Evolutionary conservation across 2,888 invertebrate species (phyloP).

Genomic region (Myathropa florea): DNA sequence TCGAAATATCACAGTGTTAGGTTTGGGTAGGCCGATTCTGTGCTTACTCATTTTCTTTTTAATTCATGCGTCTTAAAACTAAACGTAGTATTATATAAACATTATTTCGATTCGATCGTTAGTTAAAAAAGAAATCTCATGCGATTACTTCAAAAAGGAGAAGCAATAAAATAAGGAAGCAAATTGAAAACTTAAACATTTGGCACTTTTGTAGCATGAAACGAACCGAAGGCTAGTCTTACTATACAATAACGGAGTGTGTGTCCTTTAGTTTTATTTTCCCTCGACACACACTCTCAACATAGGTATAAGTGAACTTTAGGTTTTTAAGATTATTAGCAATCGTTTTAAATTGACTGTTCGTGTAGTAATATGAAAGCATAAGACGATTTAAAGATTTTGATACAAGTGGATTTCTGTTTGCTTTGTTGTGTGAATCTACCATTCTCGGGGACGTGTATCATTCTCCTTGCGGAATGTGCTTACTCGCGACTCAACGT

Average conservation of each 20-base stretch:
- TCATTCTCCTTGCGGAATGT: constrained; percentile 76
- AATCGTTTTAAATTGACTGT: constrained; percentile 36
- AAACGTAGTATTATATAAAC: constrained; percentile 13
- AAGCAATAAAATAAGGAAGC: neutral
- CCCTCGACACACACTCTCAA: neutral
- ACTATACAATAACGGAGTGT: neutral
- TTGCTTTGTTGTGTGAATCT: constrained; percentile 27
- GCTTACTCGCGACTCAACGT: constrained; percentile 76
- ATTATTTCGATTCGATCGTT: constrained; percentile 32
- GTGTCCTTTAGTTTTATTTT: neutral
- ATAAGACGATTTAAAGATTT: neutral
- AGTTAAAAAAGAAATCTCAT: neutral
- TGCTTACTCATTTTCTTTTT: neutral
- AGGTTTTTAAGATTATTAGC: constrained; percentile 12
- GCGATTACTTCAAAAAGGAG: neutral
- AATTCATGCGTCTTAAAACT: constrained; percentile 11
- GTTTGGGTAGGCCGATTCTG: constrained; percentile 20
- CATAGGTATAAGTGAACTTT: constrained; percentile 9
- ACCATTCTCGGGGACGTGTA: constrained; percentile 75
- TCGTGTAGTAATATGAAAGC: constrained; percentile 31
- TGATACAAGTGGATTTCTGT: neutral
- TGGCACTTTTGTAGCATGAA: constrained; percentile 42
- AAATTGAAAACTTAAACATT: constrained; percentile 18
- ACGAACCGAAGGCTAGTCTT: constrained; percentile 42
- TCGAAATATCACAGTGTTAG: constrained; percentile 34